Evolutionary conservation across 2,888 invertebrate genomes (phyloP).

Genomic region (Cephus sareptanus): DNA sequence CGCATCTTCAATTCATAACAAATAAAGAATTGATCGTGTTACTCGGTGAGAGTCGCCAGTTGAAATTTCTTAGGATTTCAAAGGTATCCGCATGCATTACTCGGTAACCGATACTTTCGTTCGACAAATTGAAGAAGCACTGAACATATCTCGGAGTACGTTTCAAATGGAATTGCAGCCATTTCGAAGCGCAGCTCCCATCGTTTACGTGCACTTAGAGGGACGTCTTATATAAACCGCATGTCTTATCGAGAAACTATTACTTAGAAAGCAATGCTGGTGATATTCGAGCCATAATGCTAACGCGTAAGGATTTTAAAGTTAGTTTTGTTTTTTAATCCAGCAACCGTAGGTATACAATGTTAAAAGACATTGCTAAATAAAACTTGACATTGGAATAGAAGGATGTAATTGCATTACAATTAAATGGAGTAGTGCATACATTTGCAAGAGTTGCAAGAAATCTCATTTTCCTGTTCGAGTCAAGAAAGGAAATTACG

Average conservation of each 20-base stretch:
- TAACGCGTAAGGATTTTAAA: background rate
- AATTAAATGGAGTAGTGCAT: background rate
- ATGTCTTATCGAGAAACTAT: constrained; percentile 12
- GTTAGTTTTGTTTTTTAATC: background rate
- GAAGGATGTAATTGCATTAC: background rate
- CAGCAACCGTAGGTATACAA: background rate
- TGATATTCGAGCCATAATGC: background rate
- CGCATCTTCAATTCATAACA: background rate
- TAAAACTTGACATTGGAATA: background rate
- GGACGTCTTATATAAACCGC: constrained; percentile 15
- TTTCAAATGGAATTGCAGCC: background rate
- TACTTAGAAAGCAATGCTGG: background rate
- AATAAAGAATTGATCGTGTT: background rate
- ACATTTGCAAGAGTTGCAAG: background rate
- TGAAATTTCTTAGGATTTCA: background rate
- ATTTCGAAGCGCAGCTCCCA: background rate
- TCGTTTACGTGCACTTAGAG: constrained; percentile 19
- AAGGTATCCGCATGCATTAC: background rate
- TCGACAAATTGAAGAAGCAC: constrained; percentile 17
- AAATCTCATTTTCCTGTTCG: background rate
- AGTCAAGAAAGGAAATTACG: background rate
- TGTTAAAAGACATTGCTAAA: background rate
- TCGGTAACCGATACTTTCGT: background rate
- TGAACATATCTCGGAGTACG: constrained; percentile 19
- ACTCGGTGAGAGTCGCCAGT: background rate